These are phyloP conservation scores for Theretra japonica DNA, from an alignment of 2,888 invertebrate species.

Conservation along the genomic window DNA sequence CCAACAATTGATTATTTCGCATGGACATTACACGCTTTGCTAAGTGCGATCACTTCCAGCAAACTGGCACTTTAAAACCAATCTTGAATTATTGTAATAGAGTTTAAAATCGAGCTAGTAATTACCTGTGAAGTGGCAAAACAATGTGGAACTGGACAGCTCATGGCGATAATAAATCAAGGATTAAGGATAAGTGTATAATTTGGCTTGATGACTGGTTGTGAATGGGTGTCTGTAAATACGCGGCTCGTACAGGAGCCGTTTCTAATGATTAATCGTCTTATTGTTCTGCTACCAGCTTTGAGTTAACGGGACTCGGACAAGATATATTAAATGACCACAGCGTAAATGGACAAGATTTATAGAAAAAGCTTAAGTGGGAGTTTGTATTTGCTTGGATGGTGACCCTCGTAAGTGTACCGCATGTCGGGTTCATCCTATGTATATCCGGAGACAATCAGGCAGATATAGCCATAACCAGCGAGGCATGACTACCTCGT, in stretches of 20 bases:
- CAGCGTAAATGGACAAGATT: not conserved
- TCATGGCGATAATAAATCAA: slow-evolving; percentile 17
- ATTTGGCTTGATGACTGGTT: slow-evolving; percentile 8
- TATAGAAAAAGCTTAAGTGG: not conserved
- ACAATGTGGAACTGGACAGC: slow-evolving; percentile 7
- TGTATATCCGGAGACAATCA: too few relatives aligned
- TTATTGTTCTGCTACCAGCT: slow-evolving; percentile 2
- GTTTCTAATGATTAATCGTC: slow-evolving; percentile 9
- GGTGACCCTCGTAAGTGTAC: too few relatives aligned
- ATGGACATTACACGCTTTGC: not conserved
- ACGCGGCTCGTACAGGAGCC: not conserved
- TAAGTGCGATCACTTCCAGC: not conserved
- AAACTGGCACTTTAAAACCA: not conserved
- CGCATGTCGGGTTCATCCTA: too few relatives aligned
- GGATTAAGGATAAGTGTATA: slow-evolving; percentile 8
- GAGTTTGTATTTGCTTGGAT: too few relatives aligned
- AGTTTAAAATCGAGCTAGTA: not conserved
- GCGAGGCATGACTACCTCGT: too few relatives aligned
- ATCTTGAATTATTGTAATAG: not conserved
- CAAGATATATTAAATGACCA: not conserved
- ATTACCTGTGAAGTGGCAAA: not conserved
- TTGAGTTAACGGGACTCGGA: not conserved
- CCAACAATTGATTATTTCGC: not conserved
- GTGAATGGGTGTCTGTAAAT: slow-evolving; percentile 9
- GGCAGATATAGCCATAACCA: too few relatives aligned